phyloP scores from a whole-genome alignment of 2,113 vertebrate species.

The Probosciger aterrimus region DNA sequence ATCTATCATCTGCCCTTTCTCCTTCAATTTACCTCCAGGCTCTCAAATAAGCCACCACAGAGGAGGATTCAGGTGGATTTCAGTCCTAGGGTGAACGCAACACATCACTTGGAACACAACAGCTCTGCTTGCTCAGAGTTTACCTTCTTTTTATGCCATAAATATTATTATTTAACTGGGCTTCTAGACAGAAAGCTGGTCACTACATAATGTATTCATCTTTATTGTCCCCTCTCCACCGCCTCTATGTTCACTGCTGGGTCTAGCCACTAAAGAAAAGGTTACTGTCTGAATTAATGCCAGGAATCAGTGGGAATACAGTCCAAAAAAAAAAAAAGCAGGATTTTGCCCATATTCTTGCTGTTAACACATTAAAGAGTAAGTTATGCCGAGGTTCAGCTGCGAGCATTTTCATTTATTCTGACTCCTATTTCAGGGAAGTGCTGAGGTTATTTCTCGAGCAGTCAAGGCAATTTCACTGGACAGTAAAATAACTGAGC shows the following conservation, averaged over 20 bases:
- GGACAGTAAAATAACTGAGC: background rate
- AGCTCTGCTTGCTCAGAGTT: background rate
- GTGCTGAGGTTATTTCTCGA: background rate
- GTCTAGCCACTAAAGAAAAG: background rate
- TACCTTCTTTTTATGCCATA: background rate
- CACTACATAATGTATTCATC: background rate
- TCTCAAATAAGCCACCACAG: background rate
- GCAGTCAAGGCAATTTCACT: background rate
- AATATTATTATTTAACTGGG: background rate
- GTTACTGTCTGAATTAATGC: background rate
- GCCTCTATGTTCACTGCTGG: background rate
- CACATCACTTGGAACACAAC: background rate
- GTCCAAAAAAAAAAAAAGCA: background rate
- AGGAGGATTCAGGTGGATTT: background rate
- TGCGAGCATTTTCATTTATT: constrained; percentile 14
- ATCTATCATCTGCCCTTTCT: accelerated
- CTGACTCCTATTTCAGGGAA: background rate
- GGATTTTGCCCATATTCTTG: background rate
- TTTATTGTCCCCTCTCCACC: background rate
- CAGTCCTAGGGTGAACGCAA: background rate
- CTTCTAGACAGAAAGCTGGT: background rate
- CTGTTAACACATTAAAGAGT: background rate
- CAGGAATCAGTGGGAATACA: background rate
- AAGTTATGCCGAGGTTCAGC: background rate
- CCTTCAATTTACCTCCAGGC: background rate